A percentile compares a stretch with the other conserved stretches of the same genome.
phyloP scores from a whole-genome alignment of 2,888 invertebrate species.

The Calliphora vomitoria region DNA sequence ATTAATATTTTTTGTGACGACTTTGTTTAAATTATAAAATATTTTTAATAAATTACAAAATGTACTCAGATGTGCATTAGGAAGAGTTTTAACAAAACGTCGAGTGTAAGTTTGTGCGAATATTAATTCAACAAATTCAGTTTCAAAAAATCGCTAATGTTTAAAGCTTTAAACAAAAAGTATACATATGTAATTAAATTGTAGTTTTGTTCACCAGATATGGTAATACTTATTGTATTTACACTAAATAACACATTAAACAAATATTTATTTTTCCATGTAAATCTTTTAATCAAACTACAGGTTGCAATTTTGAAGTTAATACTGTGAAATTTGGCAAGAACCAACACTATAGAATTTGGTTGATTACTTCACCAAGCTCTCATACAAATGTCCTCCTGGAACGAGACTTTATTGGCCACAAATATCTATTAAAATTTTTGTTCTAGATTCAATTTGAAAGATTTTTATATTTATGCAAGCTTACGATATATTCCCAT shows the following conservation, averaged over 20 bases:
- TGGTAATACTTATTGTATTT: background rate
- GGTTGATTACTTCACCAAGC: too few species aligned
- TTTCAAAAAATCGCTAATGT: background rate
- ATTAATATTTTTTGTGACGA: background rate
- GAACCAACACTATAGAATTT: too few species aligned
- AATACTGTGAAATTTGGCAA: too few species aligned
- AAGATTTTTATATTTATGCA: too few species aligned
- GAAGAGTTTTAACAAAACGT: background rate
- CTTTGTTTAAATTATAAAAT: constrained; percentile 16
- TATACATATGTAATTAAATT: background rate
- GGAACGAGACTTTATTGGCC: too few species aligned
- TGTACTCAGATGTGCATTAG: background rate
- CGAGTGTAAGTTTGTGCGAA: background rate
- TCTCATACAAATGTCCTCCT: too few species aligned
- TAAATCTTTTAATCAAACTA: too few species aligned
- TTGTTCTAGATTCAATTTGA: too few species aligned
- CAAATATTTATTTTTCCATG: too few species aligned
- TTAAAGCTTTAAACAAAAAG: background rate
- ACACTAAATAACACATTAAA: background rate
- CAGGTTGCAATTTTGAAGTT: too few species aligned
- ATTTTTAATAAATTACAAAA: constrained; percentile 6
- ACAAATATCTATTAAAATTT: too few species aligned
- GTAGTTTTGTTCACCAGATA: background rate
- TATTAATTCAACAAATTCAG: background rate
- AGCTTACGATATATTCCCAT: too few species aligned